Conservation (phyloP, 2,888 invertebrate species). For the Agrilus cyanescens region DNA sequence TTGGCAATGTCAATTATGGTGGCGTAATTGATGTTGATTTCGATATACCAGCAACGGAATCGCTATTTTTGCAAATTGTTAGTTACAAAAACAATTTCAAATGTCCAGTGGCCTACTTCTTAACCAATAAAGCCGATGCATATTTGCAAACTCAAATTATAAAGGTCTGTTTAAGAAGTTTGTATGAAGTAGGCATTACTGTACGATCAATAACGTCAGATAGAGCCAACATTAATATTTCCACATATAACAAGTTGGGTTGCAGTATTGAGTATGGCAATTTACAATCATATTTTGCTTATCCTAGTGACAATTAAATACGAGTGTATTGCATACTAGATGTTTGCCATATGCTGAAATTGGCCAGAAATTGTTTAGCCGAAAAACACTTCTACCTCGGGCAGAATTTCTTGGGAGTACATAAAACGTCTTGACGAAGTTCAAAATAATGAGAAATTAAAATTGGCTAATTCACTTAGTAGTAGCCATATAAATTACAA, state of each 20-base stretch:
- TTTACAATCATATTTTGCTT: not conserved
- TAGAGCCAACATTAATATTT: conserved; percentile 7
- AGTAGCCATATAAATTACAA: conserved; percentile 14
- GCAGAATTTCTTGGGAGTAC: conserved; percentile 9
- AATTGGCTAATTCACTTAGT: conserved; percentile 15
- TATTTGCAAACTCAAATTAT: conserved; percentile 7
- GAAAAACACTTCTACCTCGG: conserved; percentile 1
- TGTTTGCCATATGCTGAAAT: conserved; percentile 6
- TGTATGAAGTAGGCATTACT: conserved; percentile 8
- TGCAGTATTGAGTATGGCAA: not conserved
- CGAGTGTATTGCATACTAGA: conserved; percentile 1
- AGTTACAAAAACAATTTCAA: conserved; percentile 4
- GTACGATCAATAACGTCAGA: conserved; percentile 9
- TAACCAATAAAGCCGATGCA: conserved; percentile 6
- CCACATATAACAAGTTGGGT: conserved; percentile 2
- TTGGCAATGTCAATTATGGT: conserved; percentile 6
- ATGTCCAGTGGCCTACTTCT: conserved; percentile 8
- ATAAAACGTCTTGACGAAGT: conserved; percentile 12
- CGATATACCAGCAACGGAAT: conserved; percentile 7
- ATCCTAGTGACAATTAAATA: too few species aligned
- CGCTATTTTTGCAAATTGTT: conserved; percentile 9
- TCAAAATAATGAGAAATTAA: conserved; percentile 13
- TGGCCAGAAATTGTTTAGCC: not conserved
- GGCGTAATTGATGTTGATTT: conserved; percentile 3
- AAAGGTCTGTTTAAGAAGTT: conserved; percentile 3